Percentiles rank a stretch among this genome's conserved stretches.
These are phyloP conservation scores for Merluccius polli DNA, from an alignment of 2,797 vertebrate genomes.

Conservation along the genomic window DNA sequence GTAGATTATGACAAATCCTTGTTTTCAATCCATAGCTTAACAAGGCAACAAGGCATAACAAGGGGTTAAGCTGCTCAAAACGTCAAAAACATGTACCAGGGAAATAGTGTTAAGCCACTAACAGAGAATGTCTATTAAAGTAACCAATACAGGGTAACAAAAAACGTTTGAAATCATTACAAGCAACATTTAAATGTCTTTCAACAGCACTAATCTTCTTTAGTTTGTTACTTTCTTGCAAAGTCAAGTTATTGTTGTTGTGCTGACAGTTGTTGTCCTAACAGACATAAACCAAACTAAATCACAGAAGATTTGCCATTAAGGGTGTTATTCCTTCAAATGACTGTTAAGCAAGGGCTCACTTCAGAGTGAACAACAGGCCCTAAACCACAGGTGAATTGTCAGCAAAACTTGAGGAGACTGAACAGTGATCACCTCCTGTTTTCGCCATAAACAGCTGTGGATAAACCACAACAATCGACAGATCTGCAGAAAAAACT, in stretches of 20 bases:
- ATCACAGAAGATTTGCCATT: not conserved
- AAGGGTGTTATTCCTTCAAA: conserved; percentile 52
- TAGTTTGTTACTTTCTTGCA: too few species aligned
- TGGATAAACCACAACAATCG: conserved; percentile 52
- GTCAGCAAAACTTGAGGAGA: conserved; percentile 46
- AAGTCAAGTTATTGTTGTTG: not conserved
- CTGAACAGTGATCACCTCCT: conserved; percentile 20
- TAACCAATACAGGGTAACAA: not conserved
- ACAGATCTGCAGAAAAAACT: conserved; percentile 28
- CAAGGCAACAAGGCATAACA: too few species aligned
- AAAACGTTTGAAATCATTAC: not conserved
- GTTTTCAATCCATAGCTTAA: conserved; percentile 16
- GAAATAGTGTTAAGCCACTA: not conserved
- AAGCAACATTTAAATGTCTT: not conserved
- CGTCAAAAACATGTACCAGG: not conserved
- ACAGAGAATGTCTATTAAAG: not conserved
- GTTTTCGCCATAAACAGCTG: conserved; percentile 58
- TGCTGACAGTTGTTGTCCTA: not conserved
- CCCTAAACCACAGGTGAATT: conserved; percentile 28
- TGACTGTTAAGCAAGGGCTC: conserved; percentile 23
- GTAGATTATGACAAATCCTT: not conserved
- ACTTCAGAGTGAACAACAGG: conserved; percentile 45
- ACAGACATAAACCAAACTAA: not conserved
- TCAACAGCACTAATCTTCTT: not conserved
- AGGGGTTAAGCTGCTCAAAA: too few species aligned